Base-by-base conservation (phyloP, 2,797 vertebrate species). In the Eutrigla gurnardus region DNA sequence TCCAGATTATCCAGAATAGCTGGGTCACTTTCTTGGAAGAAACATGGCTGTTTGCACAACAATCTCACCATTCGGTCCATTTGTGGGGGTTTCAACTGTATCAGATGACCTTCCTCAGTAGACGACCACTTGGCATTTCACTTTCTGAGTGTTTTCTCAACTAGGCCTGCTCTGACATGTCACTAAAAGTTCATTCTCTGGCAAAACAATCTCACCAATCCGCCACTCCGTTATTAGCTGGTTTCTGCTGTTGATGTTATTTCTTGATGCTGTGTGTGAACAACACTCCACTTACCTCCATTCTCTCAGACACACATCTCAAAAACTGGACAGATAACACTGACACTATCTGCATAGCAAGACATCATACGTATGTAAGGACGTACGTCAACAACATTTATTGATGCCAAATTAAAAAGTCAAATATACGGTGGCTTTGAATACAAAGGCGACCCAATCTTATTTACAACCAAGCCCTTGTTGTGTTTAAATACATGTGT, bases 41-140 rank as follows among this genome's bases (percentile, higher is more conserved):
- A 1, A 25, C 25, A 25, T 25, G 39, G 43, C 6, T 45, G 43
- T 15, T 45, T 12, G 43, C 59, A 81, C 79, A 81, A 47, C 37
- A 53, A 37, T 58, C 37, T 37, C 3, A 39, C 2, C 18, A 9
- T 46, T 10, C 5, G 5, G n/a, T 58, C 25, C 8, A 4, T 32
- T 25, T 73, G 33, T 58, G 53, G 3, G 45, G 17, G 13, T 68
- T 69, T 60, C 18, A 1, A 33, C 13, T 0, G 0, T 25, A 25
- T n/a, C 5, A 37, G 18, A 4, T 4, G 3, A 60, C 63, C 8
- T 37, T 71, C 46, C 13, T 70, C 32, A 13, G 60, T 3, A 13
- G 14, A 61, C n/a, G 52, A 8, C 5, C 15, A 54, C 33, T 39
- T 61, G 8, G 43, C 35, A 39, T 3, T 25, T 14, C 4, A 17